Conservation (phyloP, 2,113 vertebrate genomes). For the Pao palembangensis region DNA sequence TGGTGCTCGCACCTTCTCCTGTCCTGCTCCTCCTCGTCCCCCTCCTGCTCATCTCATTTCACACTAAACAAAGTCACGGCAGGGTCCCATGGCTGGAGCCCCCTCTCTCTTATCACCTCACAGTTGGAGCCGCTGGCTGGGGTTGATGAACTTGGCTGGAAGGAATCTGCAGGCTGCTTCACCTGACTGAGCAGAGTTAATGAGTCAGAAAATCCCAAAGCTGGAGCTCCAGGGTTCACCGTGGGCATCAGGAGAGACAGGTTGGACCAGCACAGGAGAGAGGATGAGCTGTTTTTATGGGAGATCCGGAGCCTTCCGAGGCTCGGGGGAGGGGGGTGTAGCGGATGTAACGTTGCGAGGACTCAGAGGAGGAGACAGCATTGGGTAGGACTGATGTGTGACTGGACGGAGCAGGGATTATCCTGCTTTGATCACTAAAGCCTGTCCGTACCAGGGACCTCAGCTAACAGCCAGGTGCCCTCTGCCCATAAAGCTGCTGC, state of each 20-base stretch:
- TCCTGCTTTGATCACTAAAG: conserved; percentile 65
- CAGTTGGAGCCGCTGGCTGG: conserved; percentile 44
- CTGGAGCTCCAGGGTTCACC: conserved; percentile 60
- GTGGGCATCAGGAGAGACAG: conserved; percentile 55
- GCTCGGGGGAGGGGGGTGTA: conserved; percentile 14
- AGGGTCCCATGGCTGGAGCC: conserved; percentile 42
- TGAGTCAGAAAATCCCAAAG: conserved; percentile 72
- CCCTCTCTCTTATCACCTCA: conserved; percentile 46
- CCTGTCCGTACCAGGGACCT: conserved; percentile 43
- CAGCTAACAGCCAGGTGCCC: conserved; percentile 59
- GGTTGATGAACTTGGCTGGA: conserved; percentile 67
- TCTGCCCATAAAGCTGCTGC: conserved; percentile 45
- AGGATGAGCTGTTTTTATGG: conserved; percentile 31
- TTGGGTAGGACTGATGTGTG: conserved; percentile 21
- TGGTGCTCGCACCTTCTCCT: conserved; percentile 36
- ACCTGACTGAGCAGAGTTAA: conserved; percentile 71
- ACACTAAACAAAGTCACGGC: conserved; percentile 62
- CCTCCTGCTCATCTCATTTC: conserved; percentile 61
- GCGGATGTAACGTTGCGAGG: neutral
- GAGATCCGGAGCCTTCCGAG: conserved; percentile 3
- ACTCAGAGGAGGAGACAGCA: conserved; percentile 11
- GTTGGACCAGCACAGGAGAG: conserved; percentile 28
- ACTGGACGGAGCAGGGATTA: conserved; percentile 53
- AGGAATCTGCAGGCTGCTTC: conserved; percentile 67
- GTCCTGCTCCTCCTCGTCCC: conserved; percentile 17